These are phyloP conservation scores for Vombatus ursinus DNA, from an alignment of 2,113 vertebrate genomes.

Conservation along the genomic window DNA sequence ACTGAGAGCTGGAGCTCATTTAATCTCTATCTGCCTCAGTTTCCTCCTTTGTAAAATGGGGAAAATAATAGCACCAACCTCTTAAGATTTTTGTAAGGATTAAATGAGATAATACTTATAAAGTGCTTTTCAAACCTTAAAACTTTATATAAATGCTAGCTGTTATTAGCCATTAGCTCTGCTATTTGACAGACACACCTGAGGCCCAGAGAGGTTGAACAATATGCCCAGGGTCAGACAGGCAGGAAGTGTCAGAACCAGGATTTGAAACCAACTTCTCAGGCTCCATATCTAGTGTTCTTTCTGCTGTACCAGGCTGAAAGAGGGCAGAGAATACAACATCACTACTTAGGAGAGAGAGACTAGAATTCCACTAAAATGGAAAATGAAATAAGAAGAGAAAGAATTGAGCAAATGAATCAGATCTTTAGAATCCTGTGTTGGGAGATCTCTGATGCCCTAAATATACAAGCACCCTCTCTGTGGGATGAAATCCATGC, in stretches of 20 bases:
- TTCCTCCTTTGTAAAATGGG: not conserved
- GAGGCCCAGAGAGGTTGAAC: not conserved
- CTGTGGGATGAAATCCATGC: not conserved
- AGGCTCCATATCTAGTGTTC: not conserved
- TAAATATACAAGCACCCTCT: conserved; percentile 70
- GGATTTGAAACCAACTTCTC: not conserved
- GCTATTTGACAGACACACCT: not conserved
- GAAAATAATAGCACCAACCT: not conserved
- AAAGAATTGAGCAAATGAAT: conserved; percentile 71
- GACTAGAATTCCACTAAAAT: conserved; percentile 73
- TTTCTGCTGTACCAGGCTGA: not conserved
- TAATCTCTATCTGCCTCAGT: not conserved
- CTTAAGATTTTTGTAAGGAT: not conserved
- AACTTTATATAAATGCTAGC: not conserved
- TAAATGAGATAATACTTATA: not conserved
- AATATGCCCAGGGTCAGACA: not conserved
- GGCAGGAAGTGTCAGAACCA: not conserved
- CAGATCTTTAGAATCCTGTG: conserved; percentile 59
- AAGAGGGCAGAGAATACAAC: not conserved
- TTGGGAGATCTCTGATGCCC: conserved; percentile 62
- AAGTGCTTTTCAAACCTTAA: not conserved
- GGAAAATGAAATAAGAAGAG: conserved; percentile 70
- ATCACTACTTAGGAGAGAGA: conserved; percentile 33
- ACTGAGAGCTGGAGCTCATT: not conserved
- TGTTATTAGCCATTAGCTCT: not conserved